Evolutionary conservation across 1,140 invertebrate species (phyloP).

Genomic region (Drosophila fuyamai): DNA sequence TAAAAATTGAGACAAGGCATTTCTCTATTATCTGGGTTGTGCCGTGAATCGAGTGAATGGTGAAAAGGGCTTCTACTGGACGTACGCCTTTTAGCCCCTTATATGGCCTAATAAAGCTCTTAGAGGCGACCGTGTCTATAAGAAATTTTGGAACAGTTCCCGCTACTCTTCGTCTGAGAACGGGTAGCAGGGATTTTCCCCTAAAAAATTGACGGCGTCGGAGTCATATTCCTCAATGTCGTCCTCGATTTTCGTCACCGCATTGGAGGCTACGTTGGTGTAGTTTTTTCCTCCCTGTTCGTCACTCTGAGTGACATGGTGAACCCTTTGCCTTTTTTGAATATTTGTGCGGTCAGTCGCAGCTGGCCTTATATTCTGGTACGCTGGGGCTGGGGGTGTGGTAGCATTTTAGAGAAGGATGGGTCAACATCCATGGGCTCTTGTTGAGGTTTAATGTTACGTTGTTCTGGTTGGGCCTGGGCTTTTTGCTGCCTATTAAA

Average conservation of each 20-base stretch:
- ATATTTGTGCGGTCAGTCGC: background rate
- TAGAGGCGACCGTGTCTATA: slow-evolving; percentile 1
- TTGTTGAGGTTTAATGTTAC: background rate
- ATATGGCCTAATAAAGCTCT: too few relatives aligned
- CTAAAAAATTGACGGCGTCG: slow-evolving; percentile 27
- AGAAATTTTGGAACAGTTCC: slow-evolving; percentile 1
- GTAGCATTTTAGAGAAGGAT: slow-evolving; percentile 4
- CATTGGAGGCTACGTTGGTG: background rate
- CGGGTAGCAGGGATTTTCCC: slow-evolving; percentile 1
- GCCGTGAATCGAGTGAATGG: background rate
- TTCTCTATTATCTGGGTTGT: background rate
- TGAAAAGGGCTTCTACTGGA: background rate
- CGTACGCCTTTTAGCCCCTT: background rate
- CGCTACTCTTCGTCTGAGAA: slow-evolving; percentile 9
- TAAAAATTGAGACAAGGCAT: slow-evolving; percentile 5
- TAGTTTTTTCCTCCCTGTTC: background rate
- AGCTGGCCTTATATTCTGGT: background rate
- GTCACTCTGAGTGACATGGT: background rate
- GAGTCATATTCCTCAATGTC: slow-evolving; percentile 12
- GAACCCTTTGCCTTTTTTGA: slow-evolving; percentile 1
- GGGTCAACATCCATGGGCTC: slow-evolving; percentile 24
- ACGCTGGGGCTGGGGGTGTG: background rate
- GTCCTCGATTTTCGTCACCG: slow-evolving; percentile 9
- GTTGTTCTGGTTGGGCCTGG: background rate
- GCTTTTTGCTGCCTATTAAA: slow-evolving; percentile 10